Evolutionary conservation across 2,113 vertebrate genomes (phyloP).

Genomic region (Psephotus haematonotus): DNA sequence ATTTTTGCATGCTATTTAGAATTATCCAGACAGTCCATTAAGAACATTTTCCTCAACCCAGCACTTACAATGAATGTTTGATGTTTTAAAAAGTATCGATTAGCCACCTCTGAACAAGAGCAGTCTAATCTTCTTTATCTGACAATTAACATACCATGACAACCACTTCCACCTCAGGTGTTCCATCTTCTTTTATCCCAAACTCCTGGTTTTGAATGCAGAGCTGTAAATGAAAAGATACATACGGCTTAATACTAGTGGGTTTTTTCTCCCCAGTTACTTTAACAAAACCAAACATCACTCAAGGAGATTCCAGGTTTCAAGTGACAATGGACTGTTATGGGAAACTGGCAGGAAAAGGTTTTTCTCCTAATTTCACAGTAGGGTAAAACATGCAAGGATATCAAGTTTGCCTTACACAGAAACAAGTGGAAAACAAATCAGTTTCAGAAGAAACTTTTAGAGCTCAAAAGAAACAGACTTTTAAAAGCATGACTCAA

Average conservation of each 20-base stretch:
- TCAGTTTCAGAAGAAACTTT: neutral
- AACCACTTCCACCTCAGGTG: conserved; percentile 60
- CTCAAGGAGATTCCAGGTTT: neutral
- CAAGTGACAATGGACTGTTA: neutral
- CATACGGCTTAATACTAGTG: neutral
- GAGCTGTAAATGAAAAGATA: conserved; percentile 67
- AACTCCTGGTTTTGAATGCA: conserved; percentile 66
- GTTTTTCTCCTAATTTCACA: neutral
- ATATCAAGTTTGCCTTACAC: neutral
- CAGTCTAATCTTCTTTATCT: neutral
- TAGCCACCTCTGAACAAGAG: neutral
- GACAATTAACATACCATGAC: conserved; percentile 63
- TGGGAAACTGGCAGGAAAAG: neutral
- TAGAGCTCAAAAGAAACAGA: neutral
- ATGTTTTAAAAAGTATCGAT: neutral
- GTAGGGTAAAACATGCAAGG: neutral
- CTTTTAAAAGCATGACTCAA: neutral
- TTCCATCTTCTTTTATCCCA: conserved; percentile 66
- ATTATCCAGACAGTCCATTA: neutral
- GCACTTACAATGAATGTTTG: neutral
- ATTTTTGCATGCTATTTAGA: neutral
- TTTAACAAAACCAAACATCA: neutral
- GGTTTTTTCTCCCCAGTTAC: neutral
- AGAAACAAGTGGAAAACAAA: neutral
- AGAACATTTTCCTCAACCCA: neutral